phyloP scores from a whole-genome alignment of 2,888 invertebrate species.

The Amphiduros pacificus region DNA sequence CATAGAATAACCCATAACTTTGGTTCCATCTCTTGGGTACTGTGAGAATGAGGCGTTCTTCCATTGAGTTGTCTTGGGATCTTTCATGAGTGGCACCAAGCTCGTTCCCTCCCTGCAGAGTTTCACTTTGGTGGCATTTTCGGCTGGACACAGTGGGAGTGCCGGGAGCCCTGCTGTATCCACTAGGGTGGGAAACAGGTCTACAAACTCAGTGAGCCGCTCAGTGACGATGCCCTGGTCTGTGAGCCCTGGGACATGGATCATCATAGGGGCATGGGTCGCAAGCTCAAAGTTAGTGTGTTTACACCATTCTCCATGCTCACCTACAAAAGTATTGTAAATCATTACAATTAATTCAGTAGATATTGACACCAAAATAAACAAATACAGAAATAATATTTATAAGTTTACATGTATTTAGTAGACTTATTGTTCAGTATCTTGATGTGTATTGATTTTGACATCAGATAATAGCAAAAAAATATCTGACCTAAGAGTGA shows the following conservation, averaged over 20 bases:
- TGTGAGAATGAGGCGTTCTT: conserved; percentile 37
- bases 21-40: conserved; percentile 2
- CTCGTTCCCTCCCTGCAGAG: conserved; percentile 37
- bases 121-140: conserved; percentile 12
- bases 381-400: too few relatives aligned
- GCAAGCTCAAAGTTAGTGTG: conserved; percentile 23
- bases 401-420: too few relatives aligned
- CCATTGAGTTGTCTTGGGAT: conserved; percentile 14
- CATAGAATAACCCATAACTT: conserved; percentile 36
- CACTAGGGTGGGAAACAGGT: conserved; percentile 23
- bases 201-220: conserved; percentile 19
- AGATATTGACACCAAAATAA: too few relatives aligned
- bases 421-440: too few relatives aligned
- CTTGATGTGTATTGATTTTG: too few relatives aligned
- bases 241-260: conserved; percentile 17
- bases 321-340: too few relatives aligned
- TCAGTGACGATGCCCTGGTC: not conserved
- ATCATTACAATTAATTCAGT: too few relatives aligned
- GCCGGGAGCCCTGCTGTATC: conserved; percentile 18
- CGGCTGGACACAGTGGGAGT: conserved; percentile 10
- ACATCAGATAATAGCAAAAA: too few relatives aligned
- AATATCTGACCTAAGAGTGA: too few relatives aligned
- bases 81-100: conserved; percentile 31
- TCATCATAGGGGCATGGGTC: conserved; percentile 22
- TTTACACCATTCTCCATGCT: conserved; percentile 26